phyloP scores from a whole-genome alignment of 2,888 invertebrate species.

The Lithophane leautieri region DNA sequence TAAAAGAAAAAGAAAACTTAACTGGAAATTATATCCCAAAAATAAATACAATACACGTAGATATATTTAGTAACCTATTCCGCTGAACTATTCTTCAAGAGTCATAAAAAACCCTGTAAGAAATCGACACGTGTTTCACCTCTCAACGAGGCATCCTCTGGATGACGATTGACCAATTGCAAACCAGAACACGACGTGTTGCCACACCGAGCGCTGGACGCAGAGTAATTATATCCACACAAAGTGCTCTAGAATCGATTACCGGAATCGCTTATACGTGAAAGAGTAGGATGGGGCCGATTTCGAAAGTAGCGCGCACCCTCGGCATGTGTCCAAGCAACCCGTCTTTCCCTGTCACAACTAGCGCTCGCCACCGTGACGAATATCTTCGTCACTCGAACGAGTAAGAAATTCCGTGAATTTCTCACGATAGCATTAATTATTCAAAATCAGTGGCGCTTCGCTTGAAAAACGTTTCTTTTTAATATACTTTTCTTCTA shows the following conservation, averaged over 20 bases:
- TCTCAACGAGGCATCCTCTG: too few species aligned
- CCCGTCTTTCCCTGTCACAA: slow-evolving; percentile 58
- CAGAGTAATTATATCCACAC: too few species aligned
- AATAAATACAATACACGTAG: too few species aligned
- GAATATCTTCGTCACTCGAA: slow-evolving; percentile 58
- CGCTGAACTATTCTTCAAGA: too few species aligned
- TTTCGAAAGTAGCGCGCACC: slow-evolving; percentile 64
- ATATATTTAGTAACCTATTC: too few species aligned
- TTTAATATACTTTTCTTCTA: slow-evolving; percentile 73
- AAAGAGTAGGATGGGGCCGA: slow-evolving; percentile 52
- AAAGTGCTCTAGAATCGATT: slow-evolving; percentile 62
- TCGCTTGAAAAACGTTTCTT: slow-evolving; percentile 67
- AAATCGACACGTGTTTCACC: too few species aligned
- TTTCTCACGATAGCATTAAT: slow-evolving; percentile 69
- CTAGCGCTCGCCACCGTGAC: slow-evolving; percentile 64
- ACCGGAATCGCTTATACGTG: slow-evolving; percentile 60
- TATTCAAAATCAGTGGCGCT: slow-evolving; percentile 72
- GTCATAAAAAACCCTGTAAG: too few species aligned
- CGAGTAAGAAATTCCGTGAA: slow-evolving; percentile 69
- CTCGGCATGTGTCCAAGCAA: slow-evolving; percentile 65
- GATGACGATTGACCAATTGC: too few species aligned
- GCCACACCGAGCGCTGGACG: too few species aligned
- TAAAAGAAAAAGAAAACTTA: slow-evolving; percentile 62
- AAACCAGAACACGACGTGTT: too few species aligned
- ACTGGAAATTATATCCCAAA: slow-evolving; percentile 57